phyloP scores from a whole-genome alignment of 2,113 vertebrate genomes.

The Aix galericulata region DNA sequence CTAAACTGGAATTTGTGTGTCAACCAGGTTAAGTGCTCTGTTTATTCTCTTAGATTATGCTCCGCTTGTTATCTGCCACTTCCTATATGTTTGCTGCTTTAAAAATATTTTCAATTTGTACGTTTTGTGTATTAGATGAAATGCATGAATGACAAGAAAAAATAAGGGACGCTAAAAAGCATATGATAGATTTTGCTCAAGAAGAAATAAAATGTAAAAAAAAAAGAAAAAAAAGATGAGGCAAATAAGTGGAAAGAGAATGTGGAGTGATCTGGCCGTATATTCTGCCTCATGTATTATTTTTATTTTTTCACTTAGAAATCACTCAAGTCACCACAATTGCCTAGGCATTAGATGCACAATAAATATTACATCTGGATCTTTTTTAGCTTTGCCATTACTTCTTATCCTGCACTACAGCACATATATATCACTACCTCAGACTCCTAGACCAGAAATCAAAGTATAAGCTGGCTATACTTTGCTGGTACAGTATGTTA shows the following conservation, averaged over 20 bases:
- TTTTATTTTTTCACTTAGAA: not conserved
- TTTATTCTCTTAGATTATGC: not conserved
- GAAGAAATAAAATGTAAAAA: slow-evolving; percentile 24
- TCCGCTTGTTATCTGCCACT: not conserved
- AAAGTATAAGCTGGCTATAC: not conserved
- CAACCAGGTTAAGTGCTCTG: not conserved
- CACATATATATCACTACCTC: not conserved
- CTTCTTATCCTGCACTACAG: not conserved
- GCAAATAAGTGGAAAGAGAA: not conserved
- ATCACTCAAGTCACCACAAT: not conserved
- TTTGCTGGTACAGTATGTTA: not conserved
- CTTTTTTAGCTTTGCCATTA: not conserved
- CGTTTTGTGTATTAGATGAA: not conserved
- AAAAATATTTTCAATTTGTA: not conserved
- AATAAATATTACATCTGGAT: slow-evolving; percentile 9
- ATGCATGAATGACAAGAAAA: not conserved
- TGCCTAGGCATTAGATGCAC: not conserved
- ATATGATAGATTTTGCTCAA: not conserved
- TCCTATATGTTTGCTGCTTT: not conserved
- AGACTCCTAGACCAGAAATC: not conserved
- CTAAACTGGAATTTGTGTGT: not conserved
- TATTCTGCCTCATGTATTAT: not conserved
- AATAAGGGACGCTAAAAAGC: not conserved
- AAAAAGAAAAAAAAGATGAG: not conserved
- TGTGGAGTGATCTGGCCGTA: not conserved